phyloP scores from a whole-genome alignment of 2,113 vertebrate species.

The Okapia johnstoni region DNA sequence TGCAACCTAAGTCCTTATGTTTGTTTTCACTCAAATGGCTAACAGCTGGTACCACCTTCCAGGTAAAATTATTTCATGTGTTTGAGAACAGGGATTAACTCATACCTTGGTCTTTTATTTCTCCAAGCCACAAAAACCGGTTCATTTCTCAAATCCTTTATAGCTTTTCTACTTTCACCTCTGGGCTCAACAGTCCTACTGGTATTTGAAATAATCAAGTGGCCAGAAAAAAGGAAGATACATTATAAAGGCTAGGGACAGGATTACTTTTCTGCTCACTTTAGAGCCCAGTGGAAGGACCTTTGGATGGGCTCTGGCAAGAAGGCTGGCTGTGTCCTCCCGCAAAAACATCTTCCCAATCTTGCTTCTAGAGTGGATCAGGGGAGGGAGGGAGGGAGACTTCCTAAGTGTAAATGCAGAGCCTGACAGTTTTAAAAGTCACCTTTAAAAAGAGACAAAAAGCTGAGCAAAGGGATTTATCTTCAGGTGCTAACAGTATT shows the following conservation, averaged over 20 bases:
- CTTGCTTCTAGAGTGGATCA: neutral
- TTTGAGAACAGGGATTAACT: constrained; percentile 67
- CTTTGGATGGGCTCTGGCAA: neutral
- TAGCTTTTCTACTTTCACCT: constrained; percentile 44
- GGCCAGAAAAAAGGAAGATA: neutral
- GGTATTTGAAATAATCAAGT: neutral
- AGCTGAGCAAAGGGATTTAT: neutral
- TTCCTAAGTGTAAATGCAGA: neutral
- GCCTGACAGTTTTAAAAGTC: neutral
- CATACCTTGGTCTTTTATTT: constrained; percentile 42
- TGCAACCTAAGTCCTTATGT: constrained; percentile 60
- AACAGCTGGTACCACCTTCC: constrained; percentile 69
- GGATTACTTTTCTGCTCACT: neutral
- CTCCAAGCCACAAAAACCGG: constrained; percentile 48
- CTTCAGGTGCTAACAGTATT: neutral
- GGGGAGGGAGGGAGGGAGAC: neutral
- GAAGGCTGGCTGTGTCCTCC: neutral
- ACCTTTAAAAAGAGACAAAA: neutral
- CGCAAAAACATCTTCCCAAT: neutral
- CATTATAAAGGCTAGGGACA: neutral
- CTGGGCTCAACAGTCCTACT: neutral
- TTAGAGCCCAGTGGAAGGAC: neutral
- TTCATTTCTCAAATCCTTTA: constrained; percentile 34
- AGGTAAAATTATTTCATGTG: constrained; percentile 58
- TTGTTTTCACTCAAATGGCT: constrained; percentile 66